Base-by-base conservation (phyloP, 2,888 invertebrate species). In the Pimpla rufipes region DNA sequence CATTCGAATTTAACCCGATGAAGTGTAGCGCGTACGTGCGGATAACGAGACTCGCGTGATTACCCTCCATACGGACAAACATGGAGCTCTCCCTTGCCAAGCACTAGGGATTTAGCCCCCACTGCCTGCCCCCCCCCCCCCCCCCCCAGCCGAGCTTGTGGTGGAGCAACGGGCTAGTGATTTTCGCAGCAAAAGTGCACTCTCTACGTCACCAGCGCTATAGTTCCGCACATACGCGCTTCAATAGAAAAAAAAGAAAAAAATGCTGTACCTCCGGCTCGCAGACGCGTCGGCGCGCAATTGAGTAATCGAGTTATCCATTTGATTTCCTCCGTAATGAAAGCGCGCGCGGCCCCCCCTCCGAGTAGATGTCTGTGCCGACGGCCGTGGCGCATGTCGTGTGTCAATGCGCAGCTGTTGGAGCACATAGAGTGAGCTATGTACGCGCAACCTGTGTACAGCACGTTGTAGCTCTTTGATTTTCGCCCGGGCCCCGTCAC, bases 291-390 rank as follows among this genome's bases (percentile, higher is more conserved):
- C 57, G 71, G 47, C 74, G 64, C 18, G 37, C 81, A 81, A 86
- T 86, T 81, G 83, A 55, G 76, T 85, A 85, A 85, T 81, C 83
- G 76, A 52, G 75, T 85, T 81, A 85, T 80, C 68, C 83, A 71
- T 85, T 84, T 84, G 71, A 82, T 85, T 86, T 79, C 29, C 76
- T 82, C 37, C 59, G 64, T 42, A 50, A 80, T 75, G 66, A 40
- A 57, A 59, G 47, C 57, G 75, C 47, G 47, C 21, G 64, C 29
- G 29, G n/a, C n/a, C n/a, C n/a, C n/a, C n/a, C 29, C 29, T 2
- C 29, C 29, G 67, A 59, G 50, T 40, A 52, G 73, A 73, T 73
- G 21, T 67, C 50, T 67, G 21, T 50, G 37, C 29, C 21, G 42
- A 40, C 42, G 57, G 11, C 67, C 67, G 42, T 18, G 18, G 52